phyloP scores from a whole-genome alignment of 2,888 invertebrate genomes.

The Andrena bucephala region DNA sequence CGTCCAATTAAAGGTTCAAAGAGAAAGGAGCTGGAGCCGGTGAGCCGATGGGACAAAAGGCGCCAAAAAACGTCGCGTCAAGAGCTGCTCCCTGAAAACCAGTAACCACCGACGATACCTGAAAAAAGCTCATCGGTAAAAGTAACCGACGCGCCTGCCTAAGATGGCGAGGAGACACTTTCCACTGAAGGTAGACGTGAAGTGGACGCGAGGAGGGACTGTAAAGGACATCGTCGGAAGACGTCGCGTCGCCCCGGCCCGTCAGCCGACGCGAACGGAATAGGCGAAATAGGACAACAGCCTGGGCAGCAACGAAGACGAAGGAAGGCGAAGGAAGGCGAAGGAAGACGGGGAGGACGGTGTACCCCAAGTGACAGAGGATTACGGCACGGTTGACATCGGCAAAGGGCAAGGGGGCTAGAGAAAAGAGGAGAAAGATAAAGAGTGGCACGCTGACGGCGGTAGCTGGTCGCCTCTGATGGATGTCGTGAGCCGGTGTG shows the following conservation, averaged over 20 bases:
- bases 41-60: neutral
- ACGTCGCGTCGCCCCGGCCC: constrained; percentile 20
- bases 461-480: constrained; percentile 81
- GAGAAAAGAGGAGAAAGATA: constrained; percentile 63
- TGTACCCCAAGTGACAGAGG: constrained; percentile 60
- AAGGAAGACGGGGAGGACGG: constrained; percentile 25
- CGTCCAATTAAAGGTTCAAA: constrained; percentile 11
- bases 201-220: constrained; percentile 35
- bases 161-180: constrained; percentile 53
- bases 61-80: constrained; percentile 34
- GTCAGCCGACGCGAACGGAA: constrained; percentile 34
- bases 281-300: constrained; percentile 63
- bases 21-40: neutral
- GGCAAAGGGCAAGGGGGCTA: constrained; percentile 54
- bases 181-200: constrained; percentile 28
- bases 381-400: constrained; percentile 65
- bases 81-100: constrained; percentile 17
- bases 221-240: constrained; percentile 57
- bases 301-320: constrained; percentile 65
- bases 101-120: constrained; percentile 5
- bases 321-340: constrained; percentile 42
- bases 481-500: constrained; percentile 81
- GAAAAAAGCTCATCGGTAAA: constrained; percentile 38
- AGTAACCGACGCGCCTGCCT: constrained; percentile 30
- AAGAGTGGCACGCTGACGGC: constrained; percentile 73